phyloP scores from a whole-genome alignment of 2,113 vertebrate genomes.

The Pristiophorus japonicus region DNA sequence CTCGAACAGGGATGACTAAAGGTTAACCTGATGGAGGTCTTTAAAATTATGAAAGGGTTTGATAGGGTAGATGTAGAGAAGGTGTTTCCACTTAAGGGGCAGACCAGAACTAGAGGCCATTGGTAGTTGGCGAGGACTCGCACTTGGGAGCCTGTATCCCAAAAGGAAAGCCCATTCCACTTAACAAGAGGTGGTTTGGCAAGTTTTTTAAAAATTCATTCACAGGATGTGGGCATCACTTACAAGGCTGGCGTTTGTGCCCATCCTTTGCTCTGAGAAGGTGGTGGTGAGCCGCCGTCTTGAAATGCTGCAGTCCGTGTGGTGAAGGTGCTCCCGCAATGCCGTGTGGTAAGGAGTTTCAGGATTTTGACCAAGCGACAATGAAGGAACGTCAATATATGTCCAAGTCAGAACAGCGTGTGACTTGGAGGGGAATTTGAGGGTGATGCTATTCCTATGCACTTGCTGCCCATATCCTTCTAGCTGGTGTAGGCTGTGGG shows the following conservation, averaged over 20 bases:
- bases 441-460: not conserved
- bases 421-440: not conserved
- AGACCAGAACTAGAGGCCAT: no score
- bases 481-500: not conserved
- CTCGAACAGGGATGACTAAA: no score
- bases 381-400: not conserved
- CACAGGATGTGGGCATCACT: not conserved
- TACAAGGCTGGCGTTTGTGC: not conserved
- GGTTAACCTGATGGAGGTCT: no score
- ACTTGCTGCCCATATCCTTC: not conserved
- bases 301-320: not conserved
- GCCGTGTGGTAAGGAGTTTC: not conserved
- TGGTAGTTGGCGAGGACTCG: no score
- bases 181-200: not conserved
- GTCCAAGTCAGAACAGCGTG: not conserved
- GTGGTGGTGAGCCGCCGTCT: not conserved
- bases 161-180: not conserved
- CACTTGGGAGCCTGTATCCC: not conserved
- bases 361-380: not conserved
- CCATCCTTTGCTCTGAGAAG: not conserved
- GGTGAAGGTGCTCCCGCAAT: no score
- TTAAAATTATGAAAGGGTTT: no score
- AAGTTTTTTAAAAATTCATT: not conserved
- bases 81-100: no score
- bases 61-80: no score